Base-by-base conservation (phyloP, 1,140 invertebrate genomes). In the Euschistus heros region DNA sequence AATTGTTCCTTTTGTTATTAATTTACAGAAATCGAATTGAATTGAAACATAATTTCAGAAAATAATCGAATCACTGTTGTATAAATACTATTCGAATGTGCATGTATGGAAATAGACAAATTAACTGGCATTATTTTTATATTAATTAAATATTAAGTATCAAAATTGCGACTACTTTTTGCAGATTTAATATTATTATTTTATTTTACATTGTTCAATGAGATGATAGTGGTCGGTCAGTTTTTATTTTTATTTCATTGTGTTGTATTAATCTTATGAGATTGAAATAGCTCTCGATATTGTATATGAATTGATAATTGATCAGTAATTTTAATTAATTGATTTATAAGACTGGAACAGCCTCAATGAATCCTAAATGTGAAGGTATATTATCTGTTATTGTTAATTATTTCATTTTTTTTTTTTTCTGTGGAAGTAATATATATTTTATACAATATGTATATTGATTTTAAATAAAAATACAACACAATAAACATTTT, bases 391-490 rank as follows among this genome's bases (percentile, higher is more conserved):
- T 5, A 27, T 57, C 54, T 57, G 54, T 57, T 57, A 57, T 57
- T 57, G 54, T 57, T 57, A 57, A 22, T 57, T 37, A 37, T 37
- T 37, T 37, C 33, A 37, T 6, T 37, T 37, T 37, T 37, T 37
- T 37, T 37, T 27, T 57, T 55, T 24, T 22, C 52, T 55, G 15
- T 47, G 13, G 24, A 27, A 27, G 15, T 24, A 57, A 24, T 57
- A 24, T 57, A 24, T 24, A 24, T 24, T 57, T 37, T 37, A 37
- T 37, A 37, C 33, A 37, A 37, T 24, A 57, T 57, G 24, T 57
- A 57, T 57, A 57, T 57, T 57, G 24, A 24, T 57, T 37, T 57
- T 57, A 57, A 57, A 57, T 57, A 57, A 57, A 54, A 57, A 57
- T 57, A 57, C 54, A 57, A 57, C 54, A 57, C 54, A 57, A 57